Evolutionary conservation across 92 coral and sea anemone species (phyloP).

Genomic region (Blastomussa wellsi): DNA sequence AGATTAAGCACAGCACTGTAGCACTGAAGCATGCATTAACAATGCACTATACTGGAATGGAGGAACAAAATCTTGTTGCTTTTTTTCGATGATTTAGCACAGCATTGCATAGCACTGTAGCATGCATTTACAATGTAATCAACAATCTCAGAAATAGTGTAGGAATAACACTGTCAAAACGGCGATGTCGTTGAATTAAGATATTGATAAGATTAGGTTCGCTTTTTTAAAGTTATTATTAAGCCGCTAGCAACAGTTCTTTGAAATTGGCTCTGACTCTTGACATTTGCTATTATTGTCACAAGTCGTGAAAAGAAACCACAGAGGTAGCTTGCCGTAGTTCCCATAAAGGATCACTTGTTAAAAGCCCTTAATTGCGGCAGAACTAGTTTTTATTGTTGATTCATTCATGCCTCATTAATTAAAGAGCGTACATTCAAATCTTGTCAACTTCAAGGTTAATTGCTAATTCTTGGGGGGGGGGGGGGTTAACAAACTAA

Average conservation of each 20-base stretch:
- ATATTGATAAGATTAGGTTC: constrained; percentile 3
- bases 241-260: too few species aligned
- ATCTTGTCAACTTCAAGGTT: too few species aligned
- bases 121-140: constrained; percentile 23
- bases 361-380: constrained; percentile 19
- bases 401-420: constrained; percentile 31
- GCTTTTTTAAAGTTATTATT: background rate
- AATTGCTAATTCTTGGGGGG: background rate
- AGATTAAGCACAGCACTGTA: constrained; percentile 29
- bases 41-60: constrained; percentile 3
- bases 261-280: constrained; percentile 5
- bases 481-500: constrained; percentile 5
- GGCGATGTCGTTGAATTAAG: constrained; percentile 39
- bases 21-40: background rate
- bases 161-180: constrained; percentile 35
- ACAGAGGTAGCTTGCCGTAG: too few species aligned
- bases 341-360: constrained; percentile 26
- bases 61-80: constrained; percentile 20
- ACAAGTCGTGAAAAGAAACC: constrained; percentile 23
- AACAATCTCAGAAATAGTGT: constrained; percentile 30
- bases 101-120: constrained; percentile 30
- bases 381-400: constrained; percentile 31
- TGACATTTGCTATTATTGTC: constrained; percentile 22
- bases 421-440: background rate
- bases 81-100: constrained; percentile 30